Conservation (phyloP, 2,797 vertebrate genomes). For the Spinibarbus caldwelli region DNA sequence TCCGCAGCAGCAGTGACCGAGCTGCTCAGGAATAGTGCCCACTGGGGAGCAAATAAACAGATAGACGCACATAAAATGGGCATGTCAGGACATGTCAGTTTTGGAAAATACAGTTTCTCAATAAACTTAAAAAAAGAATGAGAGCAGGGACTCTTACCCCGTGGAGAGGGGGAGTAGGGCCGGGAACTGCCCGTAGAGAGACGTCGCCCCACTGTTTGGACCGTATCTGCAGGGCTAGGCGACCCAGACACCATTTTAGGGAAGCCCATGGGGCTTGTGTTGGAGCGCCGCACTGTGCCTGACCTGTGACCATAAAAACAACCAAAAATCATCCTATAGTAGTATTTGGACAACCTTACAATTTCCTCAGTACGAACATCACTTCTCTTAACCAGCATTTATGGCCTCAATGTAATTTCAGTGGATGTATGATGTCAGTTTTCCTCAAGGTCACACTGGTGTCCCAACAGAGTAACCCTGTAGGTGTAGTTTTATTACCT, state of each 20-base stretch:
- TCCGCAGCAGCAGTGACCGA: conserved; percentile 91
- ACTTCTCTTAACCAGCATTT: too few species aligned
- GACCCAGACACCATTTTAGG: conserved; percentile 88
- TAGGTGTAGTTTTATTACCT: neutral
- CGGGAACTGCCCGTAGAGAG: conserved; percentile 92
- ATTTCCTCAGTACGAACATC: neutral
- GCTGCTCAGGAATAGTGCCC: conserved; percentile 93
- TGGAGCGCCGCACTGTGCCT: conserved; percentile 90
- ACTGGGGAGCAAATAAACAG: conserved; percentile 72
- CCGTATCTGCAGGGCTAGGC: conserved; percentile 82
- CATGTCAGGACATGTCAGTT: conserved; percentile 45
- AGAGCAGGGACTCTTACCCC: conserved; percentile 78
- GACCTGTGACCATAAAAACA: conserved; percentile 74
- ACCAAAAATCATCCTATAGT: conserved; percentile 30
- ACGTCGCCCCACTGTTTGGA: conserved; percentile 82
- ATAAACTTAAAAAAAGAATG: neutral
- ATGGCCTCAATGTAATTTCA: neutral
- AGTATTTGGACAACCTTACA: conserved; percentile 22
- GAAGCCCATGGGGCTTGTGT: conserved; percentile 96
- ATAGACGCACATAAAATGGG: conserved; percentile 4
- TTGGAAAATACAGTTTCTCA: conserved; percentile 17
- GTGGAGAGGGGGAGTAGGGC: conserved; percentile 93
- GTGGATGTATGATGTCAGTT: neutral
- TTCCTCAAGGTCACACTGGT: neutral
- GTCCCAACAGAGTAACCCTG: neutral